phyloP scores from a whole-genome alignment of 2,888 invertebrate species.

The Cantharis nigra region DNA sequence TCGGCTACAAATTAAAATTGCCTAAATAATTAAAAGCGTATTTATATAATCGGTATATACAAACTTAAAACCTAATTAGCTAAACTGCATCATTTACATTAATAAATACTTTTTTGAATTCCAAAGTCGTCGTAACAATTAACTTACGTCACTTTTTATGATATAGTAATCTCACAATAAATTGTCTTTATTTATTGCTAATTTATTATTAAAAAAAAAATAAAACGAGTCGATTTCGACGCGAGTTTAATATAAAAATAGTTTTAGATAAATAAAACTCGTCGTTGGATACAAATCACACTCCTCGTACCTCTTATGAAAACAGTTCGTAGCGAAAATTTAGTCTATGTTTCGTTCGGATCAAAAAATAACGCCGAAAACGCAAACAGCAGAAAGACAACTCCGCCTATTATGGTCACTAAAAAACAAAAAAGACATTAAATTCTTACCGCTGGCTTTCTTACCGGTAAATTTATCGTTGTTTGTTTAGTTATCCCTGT shows the following conservation, averaged over 20 bases:
- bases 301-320: background rate
- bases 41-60: background rate
- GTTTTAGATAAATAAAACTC: background rate
- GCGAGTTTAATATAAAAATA: background rate
- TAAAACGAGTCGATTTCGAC: background rate
- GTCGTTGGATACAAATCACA: background rate
- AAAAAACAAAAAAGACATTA: slow-evolving; percentile 53
- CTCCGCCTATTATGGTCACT: slow-evolving; percentile 96
- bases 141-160: background rate
- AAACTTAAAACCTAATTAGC: background rate
- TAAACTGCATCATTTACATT: background rate
- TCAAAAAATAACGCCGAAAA: slow-evolving; percentile 87
- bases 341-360: slow-evolving; percentile 61
- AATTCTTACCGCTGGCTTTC: background rate
- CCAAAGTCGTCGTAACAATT: background rate
- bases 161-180: background rate
- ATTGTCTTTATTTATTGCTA: background rate
- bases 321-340: background rate
- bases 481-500: no score
- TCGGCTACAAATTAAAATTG: background rate
- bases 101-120: background rate
- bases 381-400: slow-evolving; percentile 94
- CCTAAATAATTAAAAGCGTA: background rate
- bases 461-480: no score
- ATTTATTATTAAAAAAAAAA: background rate